Base-by-base conservation (phyloP, 2,797 vertebrate species). In the Megaceryle alcyon region DNA sequence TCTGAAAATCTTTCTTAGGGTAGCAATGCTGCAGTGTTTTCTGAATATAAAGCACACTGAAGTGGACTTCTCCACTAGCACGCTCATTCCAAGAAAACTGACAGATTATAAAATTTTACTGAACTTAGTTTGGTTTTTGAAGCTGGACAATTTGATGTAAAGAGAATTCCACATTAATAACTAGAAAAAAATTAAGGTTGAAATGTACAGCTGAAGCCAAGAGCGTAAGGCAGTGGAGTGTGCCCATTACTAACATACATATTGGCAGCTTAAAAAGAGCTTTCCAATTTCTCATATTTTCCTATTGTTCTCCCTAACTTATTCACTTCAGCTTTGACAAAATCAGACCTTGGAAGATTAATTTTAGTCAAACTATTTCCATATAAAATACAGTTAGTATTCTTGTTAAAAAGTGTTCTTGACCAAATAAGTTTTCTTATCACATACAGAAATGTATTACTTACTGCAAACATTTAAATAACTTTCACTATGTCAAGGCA, bases 321-420 rank as follows among this genome's bases (percentile, higher is more conserved):
- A 31, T 66, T 69, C 53, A 46, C 37, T 71, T 89, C 22, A 78
- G 49, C 53, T 85, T 76, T 2, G 6, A 70, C 54, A 84, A 90
- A 95, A 41, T 33, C 31, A 94, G 28, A 71, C 4, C 37, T 28
- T 44, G 39, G 59, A 90, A 96, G 63, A 86, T 35, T 87, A 82
- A 63, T 86, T 95, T 94, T 79, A 83, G 53, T 46, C 28, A 71
- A 86, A 86, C 92, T 80, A 81, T 78, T 92, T 94, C 49, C 65
- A 82, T 82, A 88, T 64, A 85, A 90, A 95, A 93, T 63, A 63
- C 39, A 75, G 57, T 85, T 65, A 82, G 29, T 43, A 68, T 43
- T 79, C 82, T 29, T 80, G 61, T 48, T 86, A 73, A 84, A 92
- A 89, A 88, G 14, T 77, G 46, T 44, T 92, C 63, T 80, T 91